Percentiles rank a stretch among this genome's conserved stretches.
phyloP scores from a whole-genome alignment of 2,888 invertebrate genomes.

The Epirrhoe tristata region DNA sequence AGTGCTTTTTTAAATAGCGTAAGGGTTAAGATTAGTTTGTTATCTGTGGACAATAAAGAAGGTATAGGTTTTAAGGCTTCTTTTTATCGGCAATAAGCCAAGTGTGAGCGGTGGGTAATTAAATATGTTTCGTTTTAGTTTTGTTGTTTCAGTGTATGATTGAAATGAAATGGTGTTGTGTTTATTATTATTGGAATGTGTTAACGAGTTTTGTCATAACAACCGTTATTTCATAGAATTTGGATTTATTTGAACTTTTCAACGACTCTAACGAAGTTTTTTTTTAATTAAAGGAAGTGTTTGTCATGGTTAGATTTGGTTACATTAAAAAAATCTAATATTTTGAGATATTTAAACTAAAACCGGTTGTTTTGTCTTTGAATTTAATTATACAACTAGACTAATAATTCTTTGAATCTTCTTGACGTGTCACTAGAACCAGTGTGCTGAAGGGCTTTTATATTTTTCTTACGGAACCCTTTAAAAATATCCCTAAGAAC shows the following conservation, averaged over 20 bases:
- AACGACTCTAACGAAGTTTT: no score
- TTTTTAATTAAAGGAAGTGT: no score
- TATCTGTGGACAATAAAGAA: slow-evolving; percentile 76
- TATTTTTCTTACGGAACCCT: slow-evolving; percentile 8
- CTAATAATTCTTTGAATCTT: no score
- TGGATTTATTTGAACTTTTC: no score
- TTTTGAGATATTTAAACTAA: no score
- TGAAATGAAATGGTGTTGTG: neutral
- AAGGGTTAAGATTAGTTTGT: slow-evolving; percentile 72
- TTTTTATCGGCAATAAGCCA: slow-evolving; percentile 36
- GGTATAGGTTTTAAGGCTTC: slow-evolving; percentile 51
- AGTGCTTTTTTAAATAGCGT: slow-evolving; percentile 76
- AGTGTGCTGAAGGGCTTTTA: no score
- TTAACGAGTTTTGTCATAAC: neutral
- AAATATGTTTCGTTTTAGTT: slow-evolving; percentile 11
- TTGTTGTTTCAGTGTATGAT: neutral
- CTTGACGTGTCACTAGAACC: no score
- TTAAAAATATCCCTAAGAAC: slow-evolving; percentile 6
- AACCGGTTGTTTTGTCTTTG: no score
- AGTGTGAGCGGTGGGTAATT: slow-evolving; percentile 28
- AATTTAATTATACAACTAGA: no score
- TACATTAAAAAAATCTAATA: no score
- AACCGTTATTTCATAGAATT: neutral
- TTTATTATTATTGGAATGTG: neutral
- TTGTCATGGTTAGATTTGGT: no score